phyloP scores from a whole-genome alignment of 2,797 vertebrate species.

The Pseudotriccus pelzelni region DNA sequence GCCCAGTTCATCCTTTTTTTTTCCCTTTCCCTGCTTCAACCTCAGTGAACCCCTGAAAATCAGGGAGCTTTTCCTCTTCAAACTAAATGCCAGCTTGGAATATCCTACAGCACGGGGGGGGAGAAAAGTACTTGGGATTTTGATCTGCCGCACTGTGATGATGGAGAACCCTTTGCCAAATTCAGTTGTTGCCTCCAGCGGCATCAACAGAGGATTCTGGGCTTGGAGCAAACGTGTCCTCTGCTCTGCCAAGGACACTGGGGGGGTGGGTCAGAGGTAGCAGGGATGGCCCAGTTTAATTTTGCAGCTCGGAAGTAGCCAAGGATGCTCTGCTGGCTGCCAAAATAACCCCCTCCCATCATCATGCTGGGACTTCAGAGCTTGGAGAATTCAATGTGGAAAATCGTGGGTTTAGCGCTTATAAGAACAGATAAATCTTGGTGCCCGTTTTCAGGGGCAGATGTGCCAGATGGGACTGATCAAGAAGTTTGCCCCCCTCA shows the following conservation, averaged over 20 bases:
- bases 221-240: background rate
- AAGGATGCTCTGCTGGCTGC: background rate
- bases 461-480: background rate
- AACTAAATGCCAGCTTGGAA: background rate
- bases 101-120: rapidly evolving
- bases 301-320: background rate
- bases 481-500: background rate
- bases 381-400: background rate
- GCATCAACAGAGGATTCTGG: background rate
- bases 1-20: background rate
- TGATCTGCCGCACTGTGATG: background rate
- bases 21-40: background rate
- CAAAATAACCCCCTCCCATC: background rate
- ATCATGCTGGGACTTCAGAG: background rate
- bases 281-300: background rate
- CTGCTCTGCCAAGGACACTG: background rate
- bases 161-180: background rate
- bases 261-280: rapidly evolving
- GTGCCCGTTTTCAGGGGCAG: background rate
- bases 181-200: background rate
- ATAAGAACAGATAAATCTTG: rapidly evolving
- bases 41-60: background rate
- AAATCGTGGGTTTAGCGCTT: background rate
- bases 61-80: background rate
- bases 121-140: background rate